phyloP scores from a whole-genome alignment of 92 coral and sea anemone genomes.

The Phenganax stokvisi region DNA sequence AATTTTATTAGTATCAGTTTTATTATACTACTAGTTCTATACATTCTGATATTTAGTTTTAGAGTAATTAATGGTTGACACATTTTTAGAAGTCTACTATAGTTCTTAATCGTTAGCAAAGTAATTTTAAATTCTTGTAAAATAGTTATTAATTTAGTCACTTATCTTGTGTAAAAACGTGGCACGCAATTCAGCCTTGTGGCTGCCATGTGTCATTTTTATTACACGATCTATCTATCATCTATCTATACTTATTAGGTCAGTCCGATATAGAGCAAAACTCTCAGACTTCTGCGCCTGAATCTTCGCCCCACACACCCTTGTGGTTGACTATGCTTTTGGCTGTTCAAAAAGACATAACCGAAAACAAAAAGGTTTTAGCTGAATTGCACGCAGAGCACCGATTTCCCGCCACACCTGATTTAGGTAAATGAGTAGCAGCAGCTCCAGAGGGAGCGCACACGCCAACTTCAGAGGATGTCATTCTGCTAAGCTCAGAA shows the following conservation, averaged over 20 bases:
- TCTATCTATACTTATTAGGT: background rate
- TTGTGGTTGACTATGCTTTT: conserved; percentile 3
- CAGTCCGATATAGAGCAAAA: background rate
- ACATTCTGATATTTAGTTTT: too few relatives aligned
- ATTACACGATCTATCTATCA: too few relatives aligned
- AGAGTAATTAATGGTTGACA: too few relatives aligned
- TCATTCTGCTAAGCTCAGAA: conserved; percentile 13
- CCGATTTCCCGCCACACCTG: background rate
- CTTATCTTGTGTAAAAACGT: too few relatives aligned
- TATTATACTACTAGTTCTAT: background rate
- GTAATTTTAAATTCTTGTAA: too few relatives aligned
- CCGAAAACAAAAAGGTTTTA: background rate
- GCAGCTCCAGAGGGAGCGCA: conserved; percentile 21
- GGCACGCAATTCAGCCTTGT: too few relatives aligned
- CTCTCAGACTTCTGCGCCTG: background rate
- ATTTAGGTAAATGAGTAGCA: background rate
- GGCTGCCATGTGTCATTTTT: too few relatives aligned
- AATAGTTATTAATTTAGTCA: too few relatives aligned
- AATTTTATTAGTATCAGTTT: background rate
- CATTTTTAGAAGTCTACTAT: too few relatives aligned
- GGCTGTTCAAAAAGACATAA: background rate
- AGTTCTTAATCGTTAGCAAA: too few relatives aligned
- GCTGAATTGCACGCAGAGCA: background rate
- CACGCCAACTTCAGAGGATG: conserved; percentile 1
- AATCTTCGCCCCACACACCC: background rate